Conservation (phyloP, 1,140 invertebrate species). For the Cotesia vestalis region DNA sequence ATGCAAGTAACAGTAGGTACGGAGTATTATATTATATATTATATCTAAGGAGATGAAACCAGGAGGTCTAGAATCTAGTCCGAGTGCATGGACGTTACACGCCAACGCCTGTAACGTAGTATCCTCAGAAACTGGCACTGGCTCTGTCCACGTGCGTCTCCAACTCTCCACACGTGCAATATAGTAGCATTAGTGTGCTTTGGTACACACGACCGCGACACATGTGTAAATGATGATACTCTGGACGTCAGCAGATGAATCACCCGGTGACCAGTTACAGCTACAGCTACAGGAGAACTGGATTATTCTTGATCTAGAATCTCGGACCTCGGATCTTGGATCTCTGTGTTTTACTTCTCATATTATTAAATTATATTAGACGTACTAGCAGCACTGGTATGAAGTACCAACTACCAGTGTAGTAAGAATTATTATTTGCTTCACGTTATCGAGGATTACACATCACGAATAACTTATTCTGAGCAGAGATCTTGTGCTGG, state of each 20-base stretch:
- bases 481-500: slow-evolving; percentile 14
- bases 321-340: background rate
- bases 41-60: slow-evolving; percentile 49
- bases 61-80: slow-evolving; percentile 28
- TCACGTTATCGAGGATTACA: no score
- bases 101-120: slow-evolving; percentile 14
- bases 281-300: no score
- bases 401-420: no score
- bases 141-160: slow-evolving; percentile 14
- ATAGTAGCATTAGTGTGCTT: slow-evolving; percentile 2
- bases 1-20: slow-evolving; percentile 5
- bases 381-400: no score
- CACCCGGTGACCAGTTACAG: background rate
- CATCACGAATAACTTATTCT: background rate
- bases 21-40: slow-evolving; percentile 33
- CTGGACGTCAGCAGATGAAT: no score
- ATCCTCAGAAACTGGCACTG: background rate
- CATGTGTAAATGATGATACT: slow-evolving; percentile 12
- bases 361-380: no score
- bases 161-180: slow-evolving; percentile 13
- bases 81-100: background rate
- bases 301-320: no score
- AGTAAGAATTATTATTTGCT: no score
- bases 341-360: no score
- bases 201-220: background rate